Conservation (phyloP, 1,140 invertebrate species). For the Ceratitis capitata region DNA sequence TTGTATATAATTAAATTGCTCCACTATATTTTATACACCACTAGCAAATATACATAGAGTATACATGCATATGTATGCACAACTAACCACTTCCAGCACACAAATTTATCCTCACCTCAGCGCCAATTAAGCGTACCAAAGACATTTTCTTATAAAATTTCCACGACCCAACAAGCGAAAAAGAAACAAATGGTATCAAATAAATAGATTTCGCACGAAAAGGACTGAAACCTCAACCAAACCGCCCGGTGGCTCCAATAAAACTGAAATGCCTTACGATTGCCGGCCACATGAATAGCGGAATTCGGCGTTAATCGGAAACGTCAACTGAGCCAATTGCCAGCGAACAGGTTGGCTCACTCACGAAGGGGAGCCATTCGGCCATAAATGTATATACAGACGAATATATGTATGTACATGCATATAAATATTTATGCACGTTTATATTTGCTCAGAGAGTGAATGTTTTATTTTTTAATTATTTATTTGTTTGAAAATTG, state of each 20-base stretch:
- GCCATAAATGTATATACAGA: too few species aligned
- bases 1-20: background rate
- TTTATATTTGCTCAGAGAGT: background rate
- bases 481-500: background rate
- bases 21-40: too few species aligned
- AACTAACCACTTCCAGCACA: too few species aligned
- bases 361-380: background rate
- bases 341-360: background rate
- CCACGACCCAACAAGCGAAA: background rate
- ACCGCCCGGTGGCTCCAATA: conserved; percentile 57
- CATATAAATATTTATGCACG: too few species aligned
- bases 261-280: conserved; percentile 53
- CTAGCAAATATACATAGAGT: too few species aligned
- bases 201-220: background rate
- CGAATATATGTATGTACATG: too few species aligned
- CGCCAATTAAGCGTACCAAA: conserved; percentile 57
- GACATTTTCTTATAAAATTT: conserved; percentile 54
- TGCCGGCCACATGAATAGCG: background rate
- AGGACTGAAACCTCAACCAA: conserved; percentile 49
- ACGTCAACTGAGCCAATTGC: background rate
- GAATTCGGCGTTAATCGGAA: background rate
- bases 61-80: too few species aligned
- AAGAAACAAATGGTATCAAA: too few species aligned
- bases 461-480: background rate
- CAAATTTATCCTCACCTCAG: conserved; percentile 56